phyloP scores from a whole-genome alignment of 2,113 vertebrate genomes.

The Anhinga anhinga region DNA sequence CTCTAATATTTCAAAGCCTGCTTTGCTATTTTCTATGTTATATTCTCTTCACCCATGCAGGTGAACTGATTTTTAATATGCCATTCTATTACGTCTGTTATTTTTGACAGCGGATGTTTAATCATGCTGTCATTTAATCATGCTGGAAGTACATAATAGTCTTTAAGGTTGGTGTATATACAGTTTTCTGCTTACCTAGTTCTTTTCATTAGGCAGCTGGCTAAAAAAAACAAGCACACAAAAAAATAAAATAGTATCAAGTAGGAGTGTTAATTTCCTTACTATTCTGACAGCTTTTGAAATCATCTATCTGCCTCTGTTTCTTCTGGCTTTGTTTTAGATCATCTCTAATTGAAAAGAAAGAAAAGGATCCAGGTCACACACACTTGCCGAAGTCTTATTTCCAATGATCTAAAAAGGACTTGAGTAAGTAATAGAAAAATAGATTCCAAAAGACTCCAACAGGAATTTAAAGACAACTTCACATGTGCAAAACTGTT shows the following conservation, averaged over 20 bases:
- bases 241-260: neutral
- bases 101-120: neutral
- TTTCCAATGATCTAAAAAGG: neutral
- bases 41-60: neutral
- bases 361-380: neutral
- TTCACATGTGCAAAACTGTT: neutral
- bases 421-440: neutral
- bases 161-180: neutral
- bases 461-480: neutral
- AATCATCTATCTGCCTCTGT: neutral
- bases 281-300: neutral
- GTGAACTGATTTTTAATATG: neutral
- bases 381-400: neutral
- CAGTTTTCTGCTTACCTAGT: neutral
- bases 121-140: neutral
- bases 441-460: neutral
- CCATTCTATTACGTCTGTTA: neutral
- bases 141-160: neutral
- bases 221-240: neutral
- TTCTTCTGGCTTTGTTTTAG: neutral
- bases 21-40: neutral
- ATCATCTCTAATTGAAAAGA: neutral
- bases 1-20: neutral
- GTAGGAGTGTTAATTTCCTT: neutral
- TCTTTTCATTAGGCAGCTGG: neutral